Percentiles rank a stretch among this genome's conserved stretches.
These are phyloP conservation scores for Patiria miniata DNA, from an alignment of 35 echinoderm and acorn worm species.

Conservation along the genomic window DNA sequence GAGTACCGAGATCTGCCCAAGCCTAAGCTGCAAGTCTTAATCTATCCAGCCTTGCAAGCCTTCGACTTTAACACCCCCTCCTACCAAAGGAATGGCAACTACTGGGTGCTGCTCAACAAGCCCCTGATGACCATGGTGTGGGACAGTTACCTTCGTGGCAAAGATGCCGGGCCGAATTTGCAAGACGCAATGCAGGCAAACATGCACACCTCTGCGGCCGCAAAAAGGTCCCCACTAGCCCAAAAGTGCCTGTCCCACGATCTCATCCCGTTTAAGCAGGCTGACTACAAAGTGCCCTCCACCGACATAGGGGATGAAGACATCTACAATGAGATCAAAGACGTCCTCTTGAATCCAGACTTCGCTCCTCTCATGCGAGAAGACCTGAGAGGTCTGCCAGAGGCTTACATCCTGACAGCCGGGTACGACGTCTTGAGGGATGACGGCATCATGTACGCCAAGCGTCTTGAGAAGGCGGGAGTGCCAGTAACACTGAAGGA, in stretches of 20 bases:
- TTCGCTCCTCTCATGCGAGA: constrained; percentile 47
- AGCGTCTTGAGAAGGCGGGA: constrained; percentile 49
- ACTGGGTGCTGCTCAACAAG: not conserved
- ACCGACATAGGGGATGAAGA: not conserved
- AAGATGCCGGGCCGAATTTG: not conserved
- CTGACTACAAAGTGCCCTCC: not conserved
- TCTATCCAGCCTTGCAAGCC: constrained; percentile 58
- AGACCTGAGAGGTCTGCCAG: constrained; percentile 65
- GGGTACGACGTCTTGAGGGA: constrained; percentile 78
- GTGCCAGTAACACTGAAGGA: constrained; percentile 61
- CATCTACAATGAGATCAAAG: constrained; percentile 16
- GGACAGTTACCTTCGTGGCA: not conserved
- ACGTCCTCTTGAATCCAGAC: constrained; percentile 32
- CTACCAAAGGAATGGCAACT: constrained; percentile 38
- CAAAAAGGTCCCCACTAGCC: not conserved
- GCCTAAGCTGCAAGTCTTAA: constrained; percentile 34
- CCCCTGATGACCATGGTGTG: not conserved
- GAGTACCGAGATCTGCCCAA: constrained; percentile 24
- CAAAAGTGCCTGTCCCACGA: constrained; percentile 13
- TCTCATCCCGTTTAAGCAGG: constrained; percentile 47
- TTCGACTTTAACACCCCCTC: constrained; percentile 55
- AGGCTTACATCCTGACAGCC: constrained; percentile 72
- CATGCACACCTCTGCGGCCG: constrained; percentile 11
- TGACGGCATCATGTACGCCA: constrained; percentile 85
- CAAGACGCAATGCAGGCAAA: not conserved